These are phyloP conservation scores for Scyliorhinus canicula DNA, from an alignment of 2,797 vertebrate genomes.

Conservation along the genomic window DNA sequence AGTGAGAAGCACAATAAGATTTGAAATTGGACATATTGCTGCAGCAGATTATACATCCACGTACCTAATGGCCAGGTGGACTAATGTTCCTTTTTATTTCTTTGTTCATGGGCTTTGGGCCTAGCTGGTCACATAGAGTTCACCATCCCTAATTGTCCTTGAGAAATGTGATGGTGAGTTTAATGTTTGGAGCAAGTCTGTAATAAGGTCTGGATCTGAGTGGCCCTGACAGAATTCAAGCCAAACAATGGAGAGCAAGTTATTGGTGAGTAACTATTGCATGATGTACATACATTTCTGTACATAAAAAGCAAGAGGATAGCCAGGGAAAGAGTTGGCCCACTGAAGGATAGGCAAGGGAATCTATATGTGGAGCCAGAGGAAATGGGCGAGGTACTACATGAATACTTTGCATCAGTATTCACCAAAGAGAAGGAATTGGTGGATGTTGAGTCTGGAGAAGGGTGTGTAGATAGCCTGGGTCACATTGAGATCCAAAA, in stretches of 20 bases:
- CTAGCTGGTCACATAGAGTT: neutral
- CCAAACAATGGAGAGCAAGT: neutral
- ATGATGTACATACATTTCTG: too few relatives aligned
- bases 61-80: neutral
- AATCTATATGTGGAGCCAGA: too few relatives aligned
- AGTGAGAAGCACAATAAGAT: neutral
- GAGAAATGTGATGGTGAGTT: neutral
- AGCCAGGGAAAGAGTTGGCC: too few relatives aligned
- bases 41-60: neutral
- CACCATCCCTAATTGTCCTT: neutral
- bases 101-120: neutral
- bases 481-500: too few relatives aligned
- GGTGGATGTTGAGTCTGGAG: too few relatives aligned
- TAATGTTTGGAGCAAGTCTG: neutral
- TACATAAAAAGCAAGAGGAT: too few relatives aligned
- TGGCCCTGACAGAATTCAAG: neutral
- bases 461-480: too few relatives aligned
- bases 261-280: too few relatives aligned
- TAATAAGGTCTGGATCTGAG: neutral
- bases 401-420: too few relatives aligned
- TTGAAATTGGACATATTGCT: neutral
- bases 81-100: neutral
- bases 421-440: too few relatives aligned
- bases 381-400: too few relatives aligned
- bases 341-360: too few relatives aligned